phyloP scores from a whole-genome alignment of 1,140 invertebrate species.

The Adelges cooleyi region DNA sequence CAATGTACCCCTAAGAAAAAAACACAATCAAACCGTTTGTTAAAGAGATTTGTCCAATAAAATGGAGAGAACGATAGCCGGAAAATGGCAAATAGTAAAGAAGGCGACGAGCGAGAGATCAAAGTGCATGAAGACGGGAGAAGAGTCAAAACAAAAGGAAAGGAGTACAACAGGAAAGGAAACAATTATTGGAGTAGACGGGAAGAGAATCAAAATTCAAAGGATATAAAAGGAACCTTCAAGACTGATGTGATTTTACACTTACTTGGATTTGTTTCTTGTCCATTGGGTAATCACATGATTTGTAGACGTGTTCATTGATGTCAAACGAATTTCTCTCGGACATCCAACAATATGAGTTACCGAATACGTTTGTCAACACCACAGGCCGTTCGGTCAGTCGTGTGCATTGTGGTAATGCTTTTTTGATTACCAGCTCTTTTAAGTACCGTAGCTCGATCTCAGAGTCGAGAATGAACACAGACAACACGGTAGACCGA shows the following conservation, averaged over 20 bases:
- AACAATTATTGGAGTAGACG: too few relatives aligned
- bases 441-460: slow-evolving; percentile 39
- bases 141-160: too few relatives aligned
- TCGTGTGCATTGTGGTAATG: slow-evolving; percentile 43
- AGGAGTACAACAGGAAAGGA: too few relatives aligned
- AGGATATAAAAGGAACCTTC: too few relatives aligned
- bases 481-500: slow-evolving; percentile 41
- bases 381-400: slow-evolving; percentile 33
- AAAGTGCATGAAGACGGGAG: too few relatives aligned
- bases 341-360: slow-evolving; percentile 39
- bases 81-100: too few relatives aligned
- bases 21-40: too few relatives aligned
- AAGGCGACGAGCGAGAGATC: too few relatives aligned
- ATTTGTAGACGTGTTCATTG: slow-evolving; percentile 39
- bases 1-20: slow-evolving; percentile 40
- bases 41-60: too few relatives aligned
- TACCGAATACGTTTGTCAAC: slow-evolving; percentile 3
- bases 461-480: slow-evolving; percentile 43
- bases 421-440: slow-evolving; percentile 40
- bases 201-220: too few relatives aligned
- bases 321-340: slow-evolving; percentile 42
- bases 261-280: slow-evolving; percentile 8
- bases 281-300: not conserved
- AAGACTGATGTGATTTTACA: too few relatives aligned
- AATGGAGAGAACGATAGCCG: too few relatives aligned